These are phyloP conservation scores for Diogma glabrata DNA, from an alignment of 2,888 invertebrate species.

Conservation along the genomic window DNA sequence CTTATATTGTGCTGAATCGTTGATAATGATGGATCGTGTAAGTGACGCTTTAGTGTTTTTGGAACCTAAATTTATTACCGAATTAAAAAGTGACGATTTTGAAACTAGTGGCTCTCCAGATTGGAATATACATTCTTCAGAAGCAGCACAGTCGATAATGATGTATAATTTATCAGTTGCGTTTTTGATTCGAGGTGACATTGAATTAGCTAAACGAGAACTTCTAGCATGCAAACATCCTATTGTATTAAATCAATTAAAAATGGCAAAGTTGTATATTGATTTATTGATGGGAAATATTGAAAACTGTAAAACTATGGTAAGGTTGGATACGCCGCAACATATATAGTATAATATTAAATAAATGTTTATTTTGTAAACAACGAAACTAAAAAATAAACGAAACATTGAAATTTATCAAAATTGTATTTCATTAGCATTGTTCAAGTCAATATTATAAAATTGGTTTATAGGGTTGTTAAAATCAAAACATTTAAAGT, in stretches of 20 bases:
- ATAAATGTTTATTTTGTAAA: no score
- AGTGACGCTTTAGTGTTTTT: conserved; percentile 74
- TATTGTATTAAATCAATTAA: conserved; percentile 28
- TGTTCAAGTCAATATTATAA: no score
- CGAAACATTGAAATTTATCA: no score
- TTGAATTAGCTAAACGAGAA: conserved; percentile 42
- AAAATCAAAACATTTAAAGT: no score
- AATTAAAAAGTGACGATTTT: conserved; percentile 39
- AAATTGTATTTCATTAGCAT: no score
- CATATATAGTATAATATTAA: no score
- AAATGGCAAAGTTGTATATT: conserved; percentile 42
- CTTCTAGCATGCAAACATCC: conserved; percentile 30
- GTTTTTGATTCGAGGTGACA: conserved; percentile 59
- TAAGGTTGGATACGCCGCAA: conserved; percentile 27
- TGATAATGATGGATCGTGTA: conserved; percentile 69
- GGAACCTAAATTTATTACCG: conserved; percentile 58
- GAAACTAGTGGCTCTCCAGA: conserved; percentile 38
- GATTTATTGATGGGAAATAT: conserved; percentile 43
- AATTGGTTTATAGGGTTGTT: no score
- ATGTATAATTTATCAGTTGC: conserved; percentile 70
- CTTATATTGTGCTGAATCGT: conserved; percentile 80
- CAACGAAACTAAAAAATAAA: no score
- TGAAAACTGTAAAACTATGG: conserved; percentile 40
- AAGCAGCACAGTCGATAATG: conserved; percentile 56
- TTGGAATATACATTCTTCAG: conserved; percentile 42